Conservation (phyloP, 2,113 vertebrate genomes). For the Myotis brandtii region DNA sequence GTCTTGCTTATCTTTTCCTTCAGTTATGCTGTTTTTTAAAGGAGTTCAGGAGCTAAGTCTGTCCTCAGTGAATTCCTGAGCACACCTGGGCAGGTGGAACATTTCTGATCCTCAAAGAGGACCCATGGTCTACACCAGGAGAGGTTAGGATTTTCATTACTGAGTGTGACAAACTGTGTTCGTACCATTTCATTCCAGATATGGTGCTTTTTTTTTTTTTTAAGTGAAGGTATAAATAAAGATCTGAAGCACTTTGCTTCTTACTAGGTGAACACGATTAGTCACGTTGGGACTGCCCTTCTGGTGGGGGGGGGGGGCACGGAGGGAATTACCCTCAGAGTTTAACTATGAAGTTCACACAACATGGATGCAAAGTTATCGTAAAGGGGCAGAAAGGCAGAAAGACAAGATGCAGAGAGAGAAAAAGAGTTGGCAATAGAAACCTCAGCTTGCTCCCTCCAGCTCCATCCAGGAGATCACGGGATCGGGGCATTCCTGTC, state of each 20-base stretch:
- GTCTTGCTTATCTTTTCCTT: neutral
- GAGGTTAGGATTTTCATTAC: conserved; percentile 1
- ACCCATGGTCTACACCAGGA: neutral
- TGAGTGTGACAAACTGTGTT: neutral
- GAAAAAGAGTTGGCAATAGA: neutral
- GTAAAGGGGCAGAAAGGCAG: neutral
- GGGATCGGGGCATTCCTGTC: neutral
- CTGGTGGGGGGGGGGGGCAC: neutral
- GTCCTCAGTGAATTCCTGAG: neutral
- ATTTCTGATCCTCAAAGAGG: neutral
- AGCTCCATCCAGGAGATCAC: neutral
- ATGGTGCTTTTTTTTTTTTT: neutral
- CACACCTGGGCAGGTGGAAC: neutral
- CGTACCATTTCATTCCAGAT: neutral
- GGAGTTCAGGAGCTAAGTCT: neutral
- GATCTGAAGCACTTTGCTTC: neutral
- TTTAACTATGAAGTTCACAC: conserved; percentile 10
- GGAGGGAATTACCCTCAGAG: neutral
- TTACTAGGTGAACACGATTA: neutral
- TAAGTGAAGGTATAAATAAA: neutral
- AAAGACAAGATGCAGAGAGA: neutral
- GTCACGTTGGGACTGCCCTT: neutral
- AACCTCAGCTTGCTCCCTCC: neutral
- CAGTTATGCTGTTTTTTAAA: neutral
- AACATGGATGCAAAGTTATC: neutral